Evolutionary conservation across 2,888 invertebrate genomes (phyloP).

Genomic region (Siphlonurus alternatus): DNA sequence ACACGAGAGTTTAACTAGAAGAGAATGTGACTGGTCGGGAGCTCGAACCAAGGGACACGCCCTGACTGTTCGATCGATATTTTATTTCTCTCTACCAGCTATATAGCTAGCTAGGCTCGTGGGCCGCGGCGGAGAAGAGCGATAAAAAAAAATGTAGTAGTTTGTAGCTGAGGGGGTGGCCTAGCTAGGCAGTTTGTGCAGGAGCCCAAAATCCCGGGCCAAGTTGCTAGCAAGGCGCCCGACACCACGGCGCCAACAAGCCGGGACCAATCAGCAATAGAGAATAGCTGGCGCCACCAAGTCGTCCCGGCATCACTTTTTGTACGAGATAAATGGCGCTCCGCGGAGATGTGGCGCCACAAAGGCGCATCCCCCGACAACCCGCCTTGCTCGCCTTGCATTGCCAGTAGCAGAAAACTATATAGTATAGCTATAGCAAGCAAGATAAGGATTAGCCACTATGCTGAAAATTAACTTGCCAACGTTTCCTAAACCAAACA

Average conservation of each 20-base stretch:
- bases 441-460: neutral
- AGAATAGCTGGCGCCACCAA: neutral
- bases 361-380: neutral
- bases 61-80: no score
- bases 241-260: neutral
- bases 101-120: no score
- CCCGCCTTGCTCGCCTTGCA: neutral
- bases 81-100: no score
- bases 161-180: neutral
- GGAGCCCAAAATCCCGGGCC: slow-evolving; percentile 3
- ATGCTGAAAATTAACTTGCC: neutral
- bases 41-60: no score
- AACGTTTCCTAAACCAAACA: neutral
- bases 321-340: slow-evolving; percentile 1
- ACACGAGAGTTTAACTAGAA: no score
- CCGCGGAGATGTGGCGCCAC: neutral
- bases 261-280: neutral
- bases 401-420: neutral
- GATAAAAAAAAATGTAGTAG: no score
- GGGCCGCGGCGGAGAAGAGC: no score
- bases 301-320: neutral
- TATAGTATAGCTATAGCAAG: neutral
- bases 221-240: neutral
- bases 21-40: no score
- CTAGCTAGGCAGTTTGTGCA: neutral